Conservation (phyloP, 2,888 invertebrate species). For the Leptinotarsa juncta region DNA sequence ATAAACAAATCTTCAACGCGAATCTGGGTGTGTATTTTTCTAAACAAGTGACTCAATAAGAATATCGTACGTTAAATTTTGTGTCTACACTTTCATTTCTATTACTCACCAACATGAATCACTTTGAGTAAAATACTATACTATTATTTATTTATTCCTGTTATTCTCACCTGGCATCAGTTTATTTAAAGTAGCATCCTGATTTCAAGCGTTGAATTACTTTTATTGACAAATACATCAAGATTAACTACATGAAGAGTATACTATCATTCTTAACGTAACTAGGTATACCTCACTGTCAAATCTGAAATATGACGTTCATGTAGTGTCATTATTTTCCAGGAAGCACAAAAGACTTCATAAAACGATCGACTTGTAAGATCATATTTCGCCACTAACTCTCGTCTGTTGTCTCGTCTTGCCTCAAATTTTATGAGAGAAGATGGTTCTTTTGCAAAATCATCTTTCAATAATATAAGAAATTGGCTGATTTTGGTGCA, state of each 20-base stretch:
- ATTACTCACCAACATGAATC: background rate
- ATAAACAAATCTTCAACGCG: background rate
- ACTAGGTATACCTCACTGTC: too few species aligned
- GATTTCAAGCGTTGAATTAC: background rate
- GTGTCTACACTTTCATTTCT: background rate
- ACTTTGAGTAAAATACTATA: conserved; percentile 7
- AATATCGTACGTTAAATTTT: background rate
- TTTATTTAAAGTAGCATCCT: background rate
- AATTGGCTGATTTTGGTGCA: too few species aligned
- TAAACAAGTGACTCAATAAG: conserved; percentile 5
- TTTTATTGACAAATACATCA: too few species aligned
- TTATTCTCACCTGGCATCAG: conserved; percentile 1
- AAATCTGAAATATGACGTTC: too few species aligned
- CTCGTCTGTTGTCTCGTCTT: too few species aligned
- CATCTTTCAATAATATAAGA: background rate
- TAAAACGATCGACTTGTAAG: too few species aligned
- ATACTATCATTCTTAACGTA: too few species aligned
- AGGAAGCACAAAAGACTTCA: too few species aligned
- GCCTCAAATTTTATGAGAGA: background rate
- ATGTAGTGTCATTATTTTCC: too few species aligned
- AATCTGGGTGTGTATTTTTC: background rate
- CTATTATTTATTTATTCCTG: background rate
- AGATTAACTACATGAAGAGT: too few species aligned
- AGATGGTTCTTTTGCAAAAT: background rate
- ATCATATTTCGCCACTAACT: too few species aligned